These are phyloP conservation scores for Ophion slaviceki DNA, from an alignment of 2,888 invertebrate species.

Conservation along the genomic window DNA sequence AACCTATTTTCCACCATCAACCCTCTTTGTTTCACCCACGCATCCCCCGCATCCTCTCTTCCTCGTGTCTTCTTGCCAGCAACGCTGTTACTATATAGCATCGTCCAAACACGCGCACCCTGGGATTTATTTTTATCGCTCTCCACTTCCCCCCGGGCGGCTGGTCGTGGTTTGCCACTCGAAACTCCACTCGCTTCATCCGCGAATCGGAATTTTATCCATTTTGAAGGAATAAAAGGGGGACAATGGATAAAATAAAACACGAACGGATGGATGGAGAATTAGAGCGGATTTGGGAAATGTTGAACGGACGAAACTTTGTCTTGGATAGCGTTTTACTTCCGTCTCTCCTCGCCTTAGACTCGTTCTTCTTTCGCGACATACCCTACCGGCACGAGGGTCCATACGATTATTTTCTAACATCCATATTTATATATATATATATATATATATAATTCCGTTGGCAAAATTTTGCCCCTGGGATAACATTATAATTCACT, in stretches of 20 bases:
- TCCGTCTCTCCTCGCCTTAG: constrained; percentile 19
- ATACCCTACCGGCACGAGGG: constrained; percentile 31
- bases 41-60: constrained; percentile 9
- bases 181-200: constrained; percentile 40
- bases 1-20: constrained; percentile 39
- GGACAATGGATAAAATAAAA: constrained; percentile 40
- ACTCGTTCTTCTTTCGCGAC: constrained; percentile 3
- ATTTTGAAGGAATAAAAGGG: constrained; percentile 55
- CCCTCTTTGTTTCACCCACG: constrained; percentile 5
- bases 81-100: background rate
- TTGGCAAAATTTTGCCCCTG: constrained; percentile 44
- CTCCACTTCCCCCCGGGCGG: constrained; percentile 42
- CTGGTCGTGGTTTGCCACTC: constrained; percentile 48
- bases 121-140: constrained; percentile 64
- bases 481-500: constrained; percentile 62
- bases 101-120: constrained; percentile 38
- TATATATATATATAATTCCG: background rate
- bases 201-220: constrained; percentile 59
- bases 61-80: constrained; percentile 5
- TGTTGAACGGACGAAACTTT: constrained; percentile 48
- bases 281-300: constrained; percentile 52
- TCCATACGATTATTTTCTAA: constrained; percentile 44
- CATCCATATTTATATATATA: constrained; percentile 2
- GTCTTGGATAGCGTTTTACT: constrained; percentile 37
- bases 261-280: constrained; percentile 47